These are phyloP conservation scores for Triplophysa bombifrons DNA, from an alignment of 2,797 vertebrate genomes.

Conservation along the genomic window DNA sequence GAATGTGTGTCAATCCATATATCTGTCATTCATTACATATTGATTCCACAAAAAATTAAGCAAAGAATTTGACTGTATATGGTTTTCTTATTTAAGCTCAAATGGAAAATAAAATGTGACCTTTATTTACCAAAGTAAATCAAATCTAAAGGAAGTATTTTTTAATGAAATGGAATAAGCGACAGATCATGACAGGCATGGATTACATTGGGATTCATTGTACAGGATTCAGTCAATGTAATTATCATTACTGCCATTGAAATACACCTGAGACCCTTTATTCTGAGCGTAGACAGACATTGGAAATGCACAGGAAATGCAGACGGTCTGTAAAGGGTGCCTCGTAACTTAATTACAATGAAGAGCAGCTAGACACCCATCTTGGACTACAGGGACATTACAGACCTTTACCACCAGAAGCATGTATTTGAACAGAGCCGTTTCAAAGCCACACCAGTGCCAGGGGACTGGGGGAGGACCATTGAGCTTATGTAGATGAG, in stretches of 20 bases:
- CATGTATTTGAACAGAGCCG: constrained; percentile 27
- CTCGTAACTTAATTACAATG: constrained; percentile 46
- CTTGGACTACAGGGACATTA: constrained; percentile 8
- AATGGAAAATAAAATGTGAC: too few species aligned
- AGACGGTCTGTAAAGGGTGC: constrained; percentile 7
- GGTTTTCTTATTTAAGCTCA: too few species aligned
- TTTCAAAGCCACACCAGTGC: constrained; percentile 21
- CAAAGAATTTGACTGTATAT: too few species aligned
- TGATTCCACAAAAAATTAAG: neutral
- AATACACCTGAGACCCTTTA: neutral
- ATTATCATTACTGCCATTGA: constrained; percentile 3
- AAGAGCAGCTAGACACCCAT: constrained; percentile 28
- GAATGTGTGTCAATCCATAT: neutral
- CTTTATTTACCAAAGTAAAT: neutral
- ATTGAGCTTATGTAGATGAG: constrained; percentile 33
- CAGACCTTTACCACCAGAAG: constrained; percentile 18
- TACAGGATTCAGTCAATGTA: neutral
- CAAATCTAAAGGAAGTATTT: neutral
- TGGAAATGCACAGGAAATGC: constrained; percentile 14
- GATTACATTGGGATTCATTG: constrained; percentile 32
- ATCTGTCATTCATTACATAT: neutral
- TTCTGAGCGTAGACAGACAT: neutral
- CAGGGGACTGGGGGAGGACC: constrained; percentile 10
- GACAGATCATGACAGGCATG: neutral
- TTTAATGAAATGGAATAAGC: neutral